Conservation (phyloP, 2,797 vertebrate species). For the Leptatherina wallacei region DNA sequence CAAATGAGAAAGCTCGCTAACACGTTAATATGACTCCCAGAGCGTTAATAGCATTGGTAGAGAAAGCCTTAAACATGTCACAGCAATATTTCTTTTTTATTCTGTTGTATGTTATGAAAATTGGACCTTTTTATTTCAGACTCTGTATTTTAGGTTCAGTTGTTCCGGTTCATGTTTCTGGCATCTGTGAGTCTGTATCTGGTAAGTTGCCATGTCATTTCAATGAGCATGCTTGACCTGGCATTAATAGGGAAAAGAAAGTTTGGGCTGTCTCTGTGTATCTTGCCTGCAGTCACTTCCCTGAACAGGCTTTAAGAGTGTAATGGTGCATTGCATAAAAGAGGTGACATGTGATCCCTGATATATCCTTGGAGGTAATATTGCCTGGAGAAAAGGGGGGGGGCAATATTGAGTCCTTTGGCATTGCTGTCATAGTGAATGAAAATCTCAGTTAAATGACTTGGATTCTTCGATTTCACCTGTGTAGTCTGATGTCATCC, state of each 20-base stretch:
- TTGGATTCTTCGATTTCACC: constrained; percentile 45
- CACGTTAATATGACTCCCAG: not conserved
- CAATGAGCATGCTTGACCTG: constrained; percentile 38
- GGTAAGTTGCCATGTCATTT: constrained; percentile 35
- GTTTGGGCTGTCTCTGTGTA: constrained; percentile 27
- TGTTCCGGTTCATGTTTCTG: not conserved
- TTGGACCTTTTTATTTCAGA: not conserved
- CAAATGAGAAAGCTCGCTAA: not conserved
- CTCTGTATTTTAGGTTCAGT: not conserved
- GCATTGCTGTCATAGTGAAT: constrained; percentile 63
- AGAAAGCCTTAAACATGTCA: not conserved
- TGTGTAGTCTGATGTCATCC: constrained; percentile 16
- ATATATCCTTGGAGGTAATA: constrained; percentile 47
- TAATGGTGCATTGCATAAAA: constrained; percentile 56
- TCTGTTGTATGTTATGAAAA: not conserved
- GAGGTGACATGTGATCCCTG: constrained; percentile 36
- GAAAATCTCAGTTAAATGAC: constrained; percentile 54
- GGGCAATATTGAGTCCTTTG: constrained; percentile 43
- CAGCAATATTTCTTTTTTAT: not conserved
- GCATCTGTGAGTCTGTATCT: constrained; percentile 1
- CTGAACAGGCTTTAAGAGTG: constrained; percentile 24
- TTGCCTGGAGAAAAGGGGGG: constrained; percentile 14
- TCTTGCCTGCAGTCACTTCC: constrained; percentile 37
- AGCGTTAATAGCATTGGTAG: not conserved
- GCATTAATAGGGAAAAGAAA: constrained; percentile 17